A percentile compares a stretch with the other conserved stretches of the same genome.
Evolutionary conservation across 1,140 invertebrate genomes (phyloP).

Genomic region (Eumaeus atala): DNA sequence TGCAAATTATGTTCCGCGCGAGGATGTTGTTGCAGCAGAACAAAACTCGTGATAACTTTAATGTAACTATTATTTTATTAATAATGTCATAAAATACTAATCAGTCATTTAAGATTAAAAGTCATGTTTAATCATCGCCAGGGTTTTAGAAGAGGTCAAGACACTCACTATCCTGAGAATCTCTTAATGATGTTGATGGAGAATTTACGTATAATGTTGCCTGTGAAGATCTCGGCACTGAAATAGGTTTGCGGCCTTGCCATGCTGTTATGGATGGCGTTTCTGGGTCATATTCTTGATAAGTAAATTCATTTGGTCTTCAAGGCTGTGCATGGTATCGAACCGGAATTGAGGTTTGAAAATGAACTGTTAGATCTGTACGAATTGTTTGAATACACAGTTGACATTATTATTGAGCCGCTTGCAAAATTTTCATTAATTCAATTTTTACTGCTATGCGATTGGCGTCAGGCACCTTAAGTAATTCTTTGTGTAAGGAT

Average conservation of each 20-base stretch:
- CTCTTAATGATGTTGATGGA: conserved; percentile 21
- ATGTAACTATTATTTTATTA: too few species aligned
- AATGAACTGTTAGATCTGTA: not conserved
- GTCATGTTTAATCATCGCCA: too few species aligned
- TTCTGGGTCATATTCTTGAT: conserved; percentile 17
- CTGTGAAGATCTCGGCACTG: conserved; percentile 17
- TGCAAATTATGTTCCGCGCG: too few species aligned
- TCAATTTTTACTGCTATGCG: conserved; percentile 12
- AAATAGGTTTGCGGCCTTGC: conserved; percentile 16
- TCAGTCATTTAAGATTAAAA: too few species aligned
- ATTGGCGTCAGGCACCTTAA: conserved; percentile 11
- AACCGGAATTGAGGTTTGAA: not conserved
- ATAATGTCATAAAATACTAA: too few species aligned
- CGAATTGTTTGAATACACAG: conserved; percentile 4
- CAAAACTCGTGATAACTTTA: too few species aligned
- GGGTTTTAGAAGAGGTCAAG: too few species aligned
- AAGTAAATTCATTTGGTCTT: conserved; percentile 15
- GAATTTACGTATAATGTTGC: conserved; percentile 22
- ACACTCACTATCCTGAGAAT: too few species aligned
- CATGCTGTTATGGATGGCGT: conserved; percentile 15
- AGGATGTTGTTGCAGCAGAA: too few species aligned
- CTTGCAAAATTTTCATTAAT: conserved; percentile 3
- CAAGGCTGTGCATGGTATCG: conserved; percentile 9
- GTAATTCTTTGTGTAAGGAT: conserved; percentile 13
- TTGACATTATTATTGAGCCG: not conserved